These are phyloP conservation scores for Aphelinus atriplicis DNA, from an alignment of 1,140 invertebrate species.

Conservation along the genomic window DNA sequence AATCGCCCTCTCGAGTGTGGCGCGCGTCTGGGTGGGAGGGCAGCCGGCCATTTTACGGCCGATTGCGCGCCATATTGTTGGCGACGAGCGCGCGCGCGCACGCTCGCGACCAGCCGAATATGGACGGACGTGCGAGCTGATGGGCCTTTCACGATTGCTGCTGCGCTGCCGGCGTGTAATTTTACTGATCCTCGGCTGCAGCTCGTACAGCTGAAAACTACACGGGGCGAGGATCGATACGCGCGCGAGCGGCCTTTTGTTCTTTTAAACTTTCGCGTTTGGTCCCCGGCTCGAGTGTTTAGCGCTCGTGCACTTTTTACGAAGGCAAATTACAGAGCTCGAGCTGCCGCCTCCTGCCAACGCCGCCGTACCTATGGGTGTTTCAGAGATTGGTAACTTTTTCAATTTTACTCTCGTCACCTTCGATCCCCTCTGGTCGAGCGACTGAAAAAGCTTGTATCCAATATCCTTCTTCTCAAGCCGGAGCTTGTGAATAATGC, in stretches of 20 bases:
- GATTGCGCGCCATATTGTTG: slow-evolving; percentile 39
- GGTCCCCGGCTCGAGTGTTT: slow-evolving; percentile 26
- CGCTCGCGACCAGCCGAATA: slow-evolving; percentile 43
- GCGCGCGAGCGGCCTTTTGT: slow-evolving; percentile 38
- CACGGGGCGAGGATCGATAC: slow-evolving; percentile 29
- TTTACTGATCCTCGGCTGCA: no score
- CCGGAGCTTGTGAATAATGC: no score
- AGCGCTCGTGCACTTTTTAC: slow-evolving; percentile 53
- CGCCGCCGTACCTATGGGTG: slow-evolving; percentile 54
- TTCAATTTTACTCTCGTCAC: slow-evolving; percentile 56
- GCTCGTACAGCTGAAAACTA: no score
- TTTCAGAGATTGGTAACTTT: slow-evolving; percentile 56
- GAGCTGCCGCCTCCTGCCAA: slow-evolving; percentile 59
- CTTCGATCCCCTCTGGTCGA: background rate
- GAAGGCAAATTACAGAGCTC: slow-evolving; percentile 66
- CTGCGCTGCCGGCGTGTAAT: no score
- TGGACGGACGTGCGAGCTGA: slow-evolving; percentile 43
- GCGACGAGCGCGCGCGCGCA: background rate
- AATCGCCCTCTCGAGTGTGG: no score
- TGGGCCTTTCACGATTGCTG: background rate
- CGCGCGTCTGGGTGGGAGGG: no score
- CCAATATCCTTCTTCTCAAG: no score
- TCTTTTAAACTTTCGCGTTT: no score
- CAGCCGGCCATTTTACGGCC: slow-evolving; percentile 45
- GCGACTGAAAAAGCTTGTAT: no score